Percentiles rank a stretch among this genome's conserved stretches.
Evolutionary conservation across 2,797 vertebrate species (phyloP).

Genomic region (Hydrocynus forskahlii): DNA sequence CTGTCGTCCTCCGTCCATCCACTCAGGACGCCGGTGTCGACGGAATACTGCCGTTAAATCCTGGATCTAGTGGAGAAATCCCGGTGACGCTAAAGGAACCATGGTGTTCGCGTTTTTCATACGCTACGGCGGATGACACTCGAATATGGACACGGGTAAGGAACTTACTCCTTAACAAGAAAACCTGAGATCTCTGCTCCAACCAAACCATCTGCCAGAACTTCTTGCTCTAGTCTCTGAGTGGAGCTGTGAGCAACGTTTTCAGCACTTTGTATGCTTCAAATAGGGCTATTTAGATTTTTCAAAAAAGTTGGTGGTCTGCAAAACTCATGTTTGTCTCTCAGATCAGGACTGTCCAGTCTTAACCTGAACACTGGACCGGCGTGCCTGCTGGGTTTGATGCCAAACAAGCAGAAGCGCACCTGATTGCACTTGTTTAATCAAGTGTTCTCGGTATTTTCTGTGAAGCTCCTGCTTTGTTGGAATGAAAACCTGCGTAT

Average conservation of each 20-base stretch:
- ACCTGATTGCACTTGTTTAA: too few species aligned
- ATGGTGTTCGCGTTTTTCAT: slow-evolving; percentile 67
- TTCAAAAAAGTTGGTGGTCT: neutral
- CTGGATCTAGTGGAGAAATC: slow-evolving; percentile 58
- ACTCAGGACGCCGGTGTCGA: slow-evolving; percentile 32
- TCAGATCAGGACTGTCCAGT: too few species aligned
- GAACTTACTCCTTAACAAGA: neutral
- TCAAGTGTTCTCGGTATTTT: too few species aligned
- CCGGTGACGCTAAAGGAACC: slow-evolving; percentile 51
- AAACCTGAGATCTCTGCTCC: neutral
- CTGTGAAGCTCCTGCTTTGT: too few species aligned
- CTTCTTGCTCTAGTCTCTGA: neutral
- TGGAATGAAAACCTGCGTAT: too few species aligned
- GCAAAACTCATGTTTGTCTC: too few species aligned
- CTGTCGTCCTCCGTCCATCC: neutral
- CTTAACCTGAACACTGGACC: too few species aligned
- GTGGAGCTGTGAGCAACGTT: too few species aligned
- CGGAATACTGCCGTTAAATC: slow-evolving; percentile 67
- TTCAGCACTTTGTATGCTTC: neutral
- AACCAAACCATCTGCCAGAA: neutral
- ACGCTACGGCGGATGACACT: slow-evolving; percentile 75
- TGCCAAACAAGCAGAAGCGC: too few species aligned
- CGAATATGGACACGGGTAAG: slow-evolving; percentile 80
- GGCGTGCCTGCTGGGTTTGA: too few species aligned
- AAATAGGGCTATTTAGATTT: neutral